Base-by-base conservation (phyloP, 2,113 vertebrate genomes). In the Atractosteus spatula region DNA sequence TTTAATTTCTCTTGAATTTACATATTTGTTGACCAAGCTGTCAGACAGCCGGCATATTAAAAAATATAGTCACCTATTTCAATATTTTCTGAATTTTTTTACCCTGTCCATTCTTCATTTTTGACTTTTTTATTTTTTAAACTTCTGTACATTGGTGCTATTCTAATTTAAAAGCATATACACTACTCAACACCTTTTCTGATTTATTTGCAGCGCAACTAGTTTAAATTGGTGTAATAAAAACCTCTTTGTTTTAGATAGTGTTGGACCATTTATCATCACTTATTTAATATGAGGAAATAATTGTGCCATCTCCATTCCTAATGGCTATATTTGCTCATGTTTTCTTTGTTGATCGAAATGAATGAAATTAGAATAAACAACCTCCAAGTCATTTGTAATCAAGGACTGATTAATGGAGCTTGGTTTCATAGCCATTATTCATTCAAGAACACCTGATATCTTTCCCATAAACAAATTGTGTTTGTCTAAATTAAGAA, bases 281-380 rank as follows among this genome's bases (percentile, higher is more conserved):
- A 83, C 88, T 92, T 94, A 94, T 97, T 96, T 95, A 94, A 93
- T 91, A 89, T n/a, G 86, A 82, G 88, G 86, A 87, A 87, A 90
- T 92, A 91, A 95, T 87, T 89, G 88, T 94, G 92, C 94, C 91
- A 84, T 94, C 95, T 92, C 87, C 77, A 85, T 88, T 89, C 90
- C 91, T 85, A 92, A 94, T 91, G 92, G 89, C 92, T 90, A 91
- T 83, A 78, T 94, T 93, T 85, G 88, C 91, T 90, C 86, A 66
- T 95, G 94, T 95, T 96, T 92, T 91, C 95, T 98, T 96, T 98
- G 96, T 97, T 96, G 95, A 95, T 92, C 92, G 92, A 97, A 98
- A 96, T 98, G 95, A 97, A 96, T 94, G 94, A 95, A 98, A 98
- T 97, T 96, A 98, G 95, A 96, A 97, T 96, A 98, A 98, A 99